Conservation (phyloP, 2,888 invertebrate species). For the Lithodes maja region DNA sequence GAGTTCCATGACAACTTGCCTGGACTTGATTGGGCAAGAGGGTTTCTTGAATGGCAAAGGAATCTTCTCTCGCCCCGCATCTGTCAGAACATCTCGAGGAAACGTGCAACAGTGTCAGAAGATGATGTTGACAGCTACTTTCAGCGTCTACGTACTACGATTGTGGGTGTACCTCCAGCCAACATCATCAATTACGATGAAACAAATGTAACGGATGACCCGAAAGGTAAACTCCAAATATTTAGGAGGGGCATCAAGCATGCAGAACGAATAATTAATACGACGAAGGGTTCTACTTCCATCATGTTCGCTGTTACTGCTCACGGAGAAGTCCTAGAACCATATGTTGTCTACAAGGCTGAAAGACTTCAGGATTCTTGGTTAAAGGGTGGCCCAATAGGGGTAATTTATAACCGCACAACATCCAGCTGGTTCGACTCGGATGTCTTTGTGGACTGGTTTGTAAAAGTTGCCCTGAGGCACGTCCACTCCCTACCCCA, state of each 20-base stretch:
- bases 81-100: slow-evolving; percentile 31
- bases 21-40: slow-evolving; percentile 35
- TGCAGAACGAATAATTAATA: slow-evolving; percentile 35
- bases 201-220: slow-evolving; percentile 73
- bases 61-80: not conserved
- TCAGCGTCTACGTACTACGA: not conserved
- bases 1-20: slow-evolving; percentile 20
- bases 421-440: no score
- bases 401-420: no score
- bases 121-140: slow-evolving; percentile 10
- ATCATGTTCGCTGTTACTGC: no score
- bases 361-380: slow-evolving; percentile 74
- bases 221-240: slow-evolving; percentile 72
- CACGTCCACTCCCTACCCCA: no score
- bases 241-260: slow-evolving; percentile 73
- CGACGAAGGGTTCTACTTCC: slow-evolving; percentile 73
- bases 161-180: slow-evolving; percentile 37
- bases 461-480: no score
- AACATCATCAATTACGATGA: slow-evolving; percentile 74
- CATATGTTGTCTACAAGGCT: slow-evolving; percentile 73
- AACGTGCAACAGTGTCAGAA: slow-evolving; percentile 27
- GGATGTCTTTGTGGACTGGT: no score
- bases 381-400: slow-evolving; percentile 74
- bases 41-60: slow-evolving; percentile 10
- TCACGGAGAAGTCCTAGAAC: slow-evolving; percentile 73